A percentile compares a stretch with the other conserved stretches of the same genome.
Evolutionary conservation across 2,113 vertebrate genomes (phyloP).

Genomic region (Prietella phreatophila): DNA sequence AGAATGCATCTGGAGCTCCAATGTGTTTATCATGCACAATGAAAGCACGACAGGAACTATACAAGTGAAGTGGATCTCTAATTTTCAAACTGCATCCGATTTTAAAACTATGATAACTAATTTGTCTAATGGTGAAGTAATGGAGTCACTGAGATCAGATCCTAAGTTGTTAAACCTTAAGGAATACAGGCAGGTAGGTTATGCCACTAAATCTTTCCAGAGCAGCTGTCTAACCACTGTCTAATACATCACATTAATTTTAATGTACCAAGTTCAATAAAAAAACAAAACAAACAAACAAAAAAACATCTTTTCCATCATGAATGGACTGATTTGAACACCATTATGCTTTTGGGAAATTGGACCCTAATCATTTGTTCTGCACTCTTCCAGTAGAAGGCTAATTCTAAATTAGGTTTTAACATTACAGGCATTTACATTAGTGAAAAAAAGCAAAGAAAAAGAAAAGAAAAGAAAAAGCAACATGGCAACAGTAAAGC

Average conservation of each 20-base stretch:
- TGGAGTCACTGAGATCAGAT: conserved; percentile 1
- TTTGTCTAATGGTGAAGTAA: conserved; percentile 15
- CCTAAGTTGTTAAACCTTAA: background rate
- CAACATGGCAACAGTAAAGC: conserved; percentile 9
- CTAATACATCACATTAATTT: conserved; percentile 2
- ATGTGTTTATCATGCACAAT: conserved; percentile 17
- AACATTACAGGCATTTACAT: conserved; percentile 2
- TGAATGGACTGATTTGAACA: background rate
- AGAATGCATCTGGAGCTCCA: conserved; percentile 13
- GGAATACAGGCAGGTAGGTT: background rate
- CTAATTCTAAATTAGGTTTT: background rate
- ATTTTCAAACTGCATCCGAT: background rate
- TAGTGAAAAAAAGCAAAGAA: background rate
- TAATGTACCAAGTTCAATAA: conserved; percentile 8
- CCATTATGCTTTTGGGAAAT: background rate
- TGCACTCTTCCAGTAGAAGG: conserved; percentile 24
- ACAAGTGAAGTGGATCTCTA: background rate
- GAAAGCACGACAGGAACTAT: conserved; percentile 14
- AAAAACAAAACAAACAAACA: too few relatives aligned
- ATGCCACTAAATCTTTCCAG: background rate
- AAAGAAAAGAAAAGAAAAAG: background rate
- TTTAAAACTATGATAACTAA: background rate
- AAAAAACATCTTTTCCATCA: background rate
- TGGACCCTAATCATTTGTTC: conserved; percentile 39
- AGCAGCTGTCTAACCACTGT: background rate